These are phyloP conservation scores for Tympanuchus pallidicinctus DNA, from an alignment of 2,113 vertebrate genomes.

Conservation along the genomic window DNA sequence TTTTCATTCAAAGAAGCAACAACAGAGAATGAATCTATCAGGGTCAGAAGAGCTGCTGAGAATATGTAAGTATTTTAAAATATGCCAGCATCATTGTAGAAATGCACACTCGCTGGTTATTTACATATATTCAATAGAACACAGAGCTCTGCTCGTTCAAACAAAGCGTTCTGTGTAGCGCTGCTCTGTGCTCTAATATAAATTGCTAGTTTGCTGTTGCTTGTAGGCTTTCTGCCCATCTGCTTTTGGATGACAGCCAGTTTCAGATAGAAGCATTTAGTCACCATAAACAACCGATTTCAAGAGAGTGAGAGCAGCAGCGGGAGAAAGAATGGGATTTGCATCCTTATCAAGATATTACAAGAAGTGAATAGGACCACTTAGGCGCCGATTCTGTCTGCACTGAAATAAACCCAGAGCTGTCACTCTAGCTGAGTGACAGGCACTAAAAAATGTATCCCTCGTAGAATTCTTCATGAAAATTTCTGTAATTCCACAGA, in stretches of 20 bases:
- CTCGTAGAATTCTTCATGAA: accelerated
- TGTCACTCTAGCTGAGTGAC: neutral
- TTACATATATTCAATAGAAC: conserved; percentile 10
- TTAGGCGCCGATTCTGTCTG: neutral
- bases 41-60: neutral
- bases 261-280: conserved; percentile 43
- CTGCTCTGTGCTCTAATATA: neutral
- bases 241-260: conserved; percentile 45
- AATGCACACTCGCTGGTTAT: conserved; percentile 1
- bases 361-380: neutral
- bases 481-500: conserved; percentile 5
- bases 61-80: conserved; percentile 24
- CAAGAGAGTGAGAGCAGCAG: neutral
- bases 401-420: conserved; percentile 10
- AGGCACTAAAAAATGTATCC: neutral
- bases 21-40: neutral
- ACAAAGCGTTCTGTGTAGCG: conserved; percentile 52
- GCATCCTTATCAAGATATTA: conserved; percentile 44
- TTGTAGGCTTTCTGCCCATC: conserved; percentile 48
- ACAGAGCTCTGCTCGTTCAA: conserved; percentile 15
- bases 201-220: conserved; percentile 49
- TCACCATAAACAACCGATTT: conserved; percentile 36
- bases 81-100: neutral
- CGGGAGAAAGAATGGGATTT: conserved; percentile 32
- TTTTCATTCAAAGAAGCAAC: neutral